phyloP scores from a whole-genome alignment of 2,888 invertebrate genomes.

The Lysandra bellargus region DNA sequence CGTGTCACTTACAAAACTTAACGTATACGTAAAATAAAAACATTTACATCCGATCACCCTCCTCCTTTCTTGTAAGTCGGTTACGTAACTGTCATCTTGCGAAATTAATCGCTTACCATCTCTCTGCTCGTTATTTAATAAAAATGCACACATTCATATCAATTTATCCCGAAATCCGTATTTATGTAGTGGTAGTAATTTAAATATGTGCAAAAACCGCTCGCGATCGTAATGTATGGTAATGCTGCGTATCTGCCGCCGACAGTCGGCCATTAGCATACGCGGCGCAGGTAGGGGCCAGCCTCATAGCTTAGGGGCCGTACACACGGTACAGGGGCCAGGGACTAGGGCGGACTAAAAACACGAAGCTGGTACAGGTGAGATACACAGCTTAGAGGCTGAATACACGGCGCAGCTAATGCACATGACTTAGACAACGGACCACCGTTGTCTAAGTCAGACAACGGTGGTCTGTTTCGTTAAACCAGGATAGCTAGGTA shows the following conservation, averaged over 20 bases:
- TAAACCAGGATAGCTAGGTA: too few relatives aligned
- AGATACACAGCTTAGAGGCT: too few relatives aligned
- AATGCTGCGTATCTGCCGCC: constrained; percentile 4
- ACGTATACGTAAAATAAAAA: too few relatives aligned
- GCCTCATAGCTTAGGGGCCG: neutral
- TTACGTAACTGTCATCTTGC: too few relatives aligned
- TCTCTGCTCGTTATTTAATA: neutral
- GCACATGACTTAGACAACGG: too few relatives aligned
- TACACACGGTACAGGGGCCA: neutral
- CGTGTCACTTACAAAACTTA: too few relatives aligned
- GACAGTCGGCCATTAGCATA: constrained; percentile 1
- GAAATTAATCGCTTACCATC: neutral
- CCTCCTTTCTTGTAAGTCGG: too few relatives aligned
- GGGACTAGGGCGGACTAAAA: too few relatives aligned
- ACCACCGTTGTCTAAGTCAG: too few relatives aligned
- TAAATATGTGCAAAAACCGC: neutral
- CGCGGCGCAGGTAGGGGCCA: neutral
- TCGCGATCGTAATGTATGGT: constrained; percentile 6
- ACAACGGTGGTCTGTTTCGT: too few relatives aligned
- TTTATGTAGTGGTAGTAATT: constrained; percentile 9
- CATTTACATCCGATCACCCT: too few relatives aligned
- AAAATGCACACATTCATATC: neutral
- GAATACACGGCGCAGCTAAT: neutral
- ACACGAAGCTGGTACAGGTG: too few relatives aligned
- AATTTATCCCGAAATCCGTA: neutral